A percentile compares a stretch with the other conserved stretches of the same genome.
Evolutionary conservation across 2,888 invertebrate species (phyloP).

Genomic region (Nomada ruficornis): DNA sequence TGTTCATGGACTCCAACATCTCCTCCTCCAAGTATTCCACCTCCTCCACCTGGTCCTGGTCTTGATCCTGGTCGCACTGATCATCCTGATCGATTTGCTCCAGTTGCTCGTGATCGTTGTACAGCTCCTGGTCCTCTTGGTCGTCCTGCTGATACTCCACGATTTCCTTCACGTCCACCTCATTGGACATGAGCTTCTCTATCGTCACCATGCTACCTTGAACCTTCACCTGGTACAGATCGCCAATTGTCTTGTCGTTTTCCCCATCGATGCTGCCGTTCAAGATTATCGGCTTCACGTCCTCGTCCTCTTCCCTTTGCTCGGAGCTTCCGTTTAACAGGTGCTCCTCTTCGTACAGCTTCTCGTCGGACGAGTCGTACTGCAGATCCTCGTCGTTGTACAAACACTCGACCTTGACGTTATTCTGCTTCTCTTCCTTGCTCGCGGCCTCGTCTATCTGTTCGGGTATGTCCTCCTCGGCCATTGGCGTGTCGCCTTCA

Average conservation of each 20-base stretch:
- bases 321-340: slow-evolving; percentile 45
- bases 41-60: slow-evolving; percentile 49
- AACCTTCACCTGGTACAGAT: slow-evolving; percentile 79
- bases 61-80: slow-evolving; percentile 36
- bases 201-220: slow-evolving; percentile 77
- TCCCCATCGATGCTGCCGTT: slow-evolving; percentile 60
- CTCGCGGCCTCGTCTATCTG: slow-evolving; percentile 54
- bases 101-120: slow-evolving; percentile 28
- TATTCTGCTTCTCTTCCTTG: slow-evolving; percentile 51
- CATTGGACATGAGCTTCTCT: slow-evolving; percentile 70
- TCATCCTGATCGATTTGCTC: slow-evolving; percentile 18
- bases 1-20: slow-evolving; percentile 36
- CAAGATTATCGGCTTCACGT: slow-evolving; percentile 67
- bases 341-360: slow-evolving; percentile 54
- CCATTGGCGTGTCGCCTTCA: slow-evolving; percentile 77
- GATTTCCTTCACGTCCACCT: slow-evolving; percentile 19
- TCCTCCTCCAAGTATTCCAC: slow-evolving; percentile 67
- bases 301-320: slow-evolving; percentile 47
- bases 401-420: slow-evolving; percentile 58
- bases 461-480: slow-evolving; percentile 72
- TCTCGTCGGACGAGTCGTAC: slow-evolving; percentile 63
- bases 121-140: slow-evolving; percentile 29
- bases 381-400: slow-evolving; percentile 55
- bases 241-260: slow-evolving; percentile 57
- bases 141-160: slow-evolving; percentile 48